Evolutionary conservation across 2,888 invertebrate species (phyloP), one percentile per base, ranked within the genome.

Genomic region (Dioctria rufipes): DNA sequence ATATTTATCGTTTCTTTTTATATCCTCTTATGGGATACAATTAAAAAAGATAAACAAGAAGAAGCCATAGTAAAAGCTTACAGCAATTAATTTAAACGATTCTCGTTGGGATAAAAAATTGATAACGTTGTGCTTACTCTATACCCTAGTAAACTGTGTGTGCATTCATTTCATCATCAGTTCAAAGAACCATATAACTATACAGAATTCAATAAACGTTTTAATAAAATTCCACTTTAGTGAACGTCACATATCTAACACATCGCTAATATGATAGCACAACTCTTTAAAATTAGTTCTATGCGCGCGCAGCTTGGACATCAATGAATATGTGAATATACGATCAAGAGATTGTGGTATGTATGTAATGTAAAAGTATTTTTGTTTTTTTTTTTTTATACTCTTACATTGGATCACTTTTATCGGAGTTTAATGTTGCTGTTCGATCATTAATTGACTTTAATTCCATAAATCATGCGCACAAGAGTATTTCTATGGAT

Each of bases 191-290:
- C 25, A 0, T 2, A 25, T 25, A n/a, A n/a, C n/a, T n/a, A 25
- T 25, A 25, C 25, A 25, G 25, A 25, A 25, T 25, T 25, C 25
- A 25, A 25, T 25, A 40, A 51, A 39, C 8, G 69, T 9, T 4
- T 8, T 51, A 25, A 69, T 69, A 69, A 69, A 69, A 69, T 51
- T 69, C 51, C 51, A 49, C 49, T 51, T 69, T 69, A 69, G 25
- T 51, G 49, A 39, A 51, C 69, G 69, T 51, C 69, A 54, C 69
- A 69, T 69, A 69, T 69, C 49, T 69, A 69, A 69, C 69, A 51
- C 69, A 39, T 69, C 37, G 8, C 39, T 37, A 51, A 69, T 37
- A 69, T 69, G 49, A 37, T 51, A 69, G n/a, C n/a, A 69, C 49
- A 51, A 46, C 69, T 69, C 8, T 25, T 25, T 37, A 39, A 73